Evolutionary conservation across 2,113 vertebrate species (phyloP).

Genomic region (Eublepharis macularius): DNA sequence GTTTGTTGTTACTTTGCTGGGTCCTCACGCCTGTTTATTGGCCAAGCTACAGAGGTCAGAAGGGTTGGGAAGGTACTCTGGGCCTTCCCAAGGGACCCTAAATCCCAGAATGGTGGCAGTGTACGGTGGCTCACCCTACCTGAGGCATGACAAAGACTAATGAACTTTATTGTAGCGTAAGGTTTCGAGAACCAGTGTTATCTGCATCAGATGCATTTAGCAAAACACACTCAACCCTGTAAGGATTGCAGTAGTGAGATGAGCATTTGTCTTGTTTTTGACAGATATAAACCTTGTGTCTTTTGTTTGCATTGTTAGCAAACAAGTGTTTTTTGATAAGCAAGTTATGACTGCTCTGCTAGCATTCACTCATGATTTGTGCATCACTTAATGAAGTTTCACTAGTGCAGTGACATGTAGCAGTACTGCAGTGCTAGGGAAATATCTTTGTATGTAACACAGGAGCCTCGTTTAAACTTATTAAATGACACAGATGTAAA

Average conservation of each 20-base stretch:
- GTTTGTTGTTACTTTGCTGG: no score
- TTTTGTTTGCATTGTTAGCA: not conserved
- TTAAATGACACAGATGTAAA: not conserved
- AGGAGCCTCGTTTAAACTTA: not conserved
- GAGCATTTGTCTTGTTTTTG: not conserved
- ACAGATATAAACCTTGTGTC: not conserved
- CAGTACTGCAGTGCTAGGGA: not conserved
- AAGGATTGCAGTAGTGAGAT: not conserved
- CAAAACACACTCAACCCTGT: not conserved
- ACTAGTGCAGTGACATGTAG: not conserved
- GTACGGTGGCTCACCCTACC: no score
- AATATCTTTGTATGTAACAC: not conserved
- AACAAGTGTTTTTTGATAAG: not conserved
- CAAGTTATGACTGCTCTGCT: not conserved
- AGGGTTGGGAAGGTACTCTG: no score
- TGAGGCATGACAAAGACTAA: no score
- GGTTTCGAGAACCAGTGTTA: no score
- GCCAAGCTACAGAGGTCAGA: no score
- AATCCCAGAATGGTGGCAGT: no score
- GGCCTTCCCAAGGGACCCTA: no score
- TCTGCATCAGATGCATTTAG: no score
- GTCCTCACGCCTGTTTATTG: no score
- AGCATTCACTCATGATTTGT: not conserved
- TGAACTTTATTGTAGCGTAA: no score
- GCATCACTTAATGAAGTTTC: no score